Base-by-base conservation (phyloP, 2,113 vertebrate species). In the Catharus minimus region DNA sequence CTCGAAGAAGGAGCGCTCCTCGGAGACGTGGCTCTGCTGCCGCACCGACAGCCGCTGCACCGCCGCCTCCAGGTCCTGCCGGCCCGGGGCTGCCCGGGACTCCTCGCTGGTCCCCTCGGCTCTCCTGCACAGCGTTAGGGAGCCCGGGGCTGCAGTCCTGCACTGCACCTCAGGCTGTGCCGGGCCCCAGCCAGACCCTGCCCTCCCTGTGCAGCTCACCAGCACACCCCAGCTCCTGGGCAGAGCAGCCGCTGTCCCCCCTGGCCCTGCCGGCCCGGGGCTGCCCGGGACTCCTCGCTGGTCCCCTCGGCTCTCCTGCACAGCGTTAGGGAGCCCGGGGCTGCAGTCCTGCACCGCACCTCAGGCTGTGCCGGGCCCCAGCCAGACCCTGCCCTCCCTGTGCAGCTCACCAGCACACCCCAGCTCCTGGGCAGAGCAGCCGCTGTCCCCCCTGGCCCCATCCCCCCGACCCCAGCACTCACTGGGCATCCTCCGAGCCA, bases 1-100 rank as follows among this genome's bases (percentile, higher is more conserved):
- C 30, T 99, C 98, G 9, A 98, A 98, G 94, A 98, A 98, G 15
- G 98, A 97, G 10, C 96, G 92, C 43, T 98, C 98, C 55, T 98
- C 96, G 1, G 96, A 97, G 16, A 64, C 89, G 32, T 97, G 98
- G 90, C 88, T 97, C 73, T 98, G 97, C 96, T 98, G 98, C 61
- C 97, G 98, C 33, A 23, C 95, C 3, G 98, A 98, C 47, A 99
- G 97, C 66, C 88, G 97, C 92, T 96, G 97, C 93, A 99, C 74
- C 13, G 98, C 98, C 0, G 96, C 97, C 73, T 98, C 98, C 19
- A 99, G 97, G 94, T 98, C 98, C 72, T 97, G 98, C 86, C 92
- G 96, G 43, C 98, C 98, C 1, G 98, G 98, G 8, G 97, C 96
- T 6, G 97, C 98, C 92, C 97, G 61, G 2, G 96, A 95, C 74